Base-by-base conservation (phyloP, 2,797 vertebrate genomes). In the Spinibarbus caldwelli region DNA sequence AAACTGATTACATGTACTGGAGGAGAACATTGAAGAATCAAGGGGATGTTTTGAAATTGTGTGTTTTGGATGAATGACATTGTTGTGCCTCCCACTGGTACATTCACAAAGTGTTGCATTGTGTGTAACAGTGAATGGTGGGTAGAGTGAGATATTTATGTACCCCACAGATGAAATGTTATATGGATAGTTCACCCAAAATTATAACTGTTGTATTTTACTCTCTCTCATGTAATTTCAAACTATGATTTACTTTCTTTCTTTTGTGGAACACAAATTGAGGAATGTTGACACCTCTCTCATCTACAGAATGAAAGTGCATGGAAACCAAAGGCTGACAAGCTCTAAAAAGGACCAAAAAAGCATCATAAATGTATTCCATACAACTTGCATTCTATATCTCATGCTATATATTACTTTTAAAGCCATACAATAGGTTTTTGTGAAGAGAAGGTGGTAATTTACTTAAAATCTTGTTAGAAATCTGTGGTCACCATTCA, bases 21-120 rank as follows among this genome's bases (percentile, higher is more conserved):
- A 59, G 23, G 38, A 41, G 11, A 36, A 81, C 36, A 43, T 1
- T 9, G 2, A 84, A 47, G 45, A 78, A 79, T 66, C 43, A 57
- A 34, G 31, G 38, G 66, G 38, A 54, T 45, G 36, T 73, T 82
- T 41, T 41, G 26, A 62, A 47, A 67, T 17, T 64, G 82, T 86
- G 57, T 66, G n/a, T 64, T 78, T 64, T 83, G 86, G 84, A 88
- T 84, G 84, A 86, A 85, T 86, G 80, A 78, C 70, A 84, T 88
- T 86, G 85, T 87, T 84, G 86, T 84, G 78, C 81, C 49, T 70
- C 49, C 66, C 83, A 45, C 83, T 82, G 47, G 72, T 75, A 72
- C 84, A 86, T 88, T 80, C 76, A 88, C 83, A 85, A 68, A 84
- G 87, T 84, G 85, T 84, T 82, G 57, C 82, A 86, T 88, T 85